These are phyloP conservation scores for Blomia tropicalis DNA, from an alignment of 2,888 invertebrate species.

Conservation along the genomic window DNA sequence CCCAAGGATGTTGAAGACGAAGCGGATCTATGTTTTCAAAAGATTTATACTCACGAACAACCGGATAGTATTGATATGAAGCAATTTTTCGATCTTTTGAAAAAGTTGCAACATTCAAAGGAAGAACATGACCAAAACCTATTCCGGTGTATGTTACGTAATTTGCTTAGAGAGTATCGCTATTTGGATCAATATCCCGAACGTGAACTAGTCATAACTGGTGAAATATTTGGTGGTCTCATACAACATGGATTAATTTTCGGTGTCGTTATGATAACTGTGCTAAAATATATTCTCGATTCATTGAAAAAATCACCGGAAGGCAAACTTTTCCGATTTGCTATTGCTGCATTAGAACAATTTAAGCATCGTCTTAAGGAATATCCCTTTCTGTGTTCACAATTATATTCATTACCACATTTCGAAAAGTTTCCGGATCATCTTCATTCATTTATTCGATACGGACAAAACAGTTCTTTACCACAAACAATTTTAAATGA, in stretches of 20 bases:
- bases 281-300: conserved; percentile 77
- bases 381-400: conserved; percentile 92
- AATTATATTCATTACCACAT: conserved; percentile 70
- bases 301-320: conserved; percentile 77
- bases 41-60: conserved; percentile 87
- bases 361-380: conserved; percentile 73
- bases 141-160: conserved; percentile 87
- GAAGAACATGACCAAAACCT: conserved; percentile 68
- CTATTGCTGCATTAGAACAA: conserved; percentile 80
- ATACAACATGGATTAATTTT: conserved; percentile 84
- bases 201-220: conserved; percentile 88
- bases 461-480: conserved; percentile 69
- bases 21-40: conserved; percentile 93
- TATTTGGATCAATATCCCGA: conserved; percentile 98
- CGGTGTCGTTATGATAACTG: conserved; percentile 53
- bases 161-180: conserved; percentile 95
- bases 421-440: conserved; percentile 81
- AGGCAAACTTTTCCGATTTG: conserved; percentile 94
- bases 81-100: conserved; percentile 86
- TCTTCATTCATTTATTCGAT: conserved; percentile 82
- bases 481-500: conserved; percentile 45
- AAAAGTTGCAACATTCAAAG: conserved; percentile 79
- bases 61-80: conserved; percentile 53
- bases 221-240: conserved; percentile 92
- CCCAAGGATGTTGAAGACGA: conserved; percentile 81